phyloP scores from a whole-genome alignment of 2,888 invertebrate species.

The Tipula helvola region DNA sequence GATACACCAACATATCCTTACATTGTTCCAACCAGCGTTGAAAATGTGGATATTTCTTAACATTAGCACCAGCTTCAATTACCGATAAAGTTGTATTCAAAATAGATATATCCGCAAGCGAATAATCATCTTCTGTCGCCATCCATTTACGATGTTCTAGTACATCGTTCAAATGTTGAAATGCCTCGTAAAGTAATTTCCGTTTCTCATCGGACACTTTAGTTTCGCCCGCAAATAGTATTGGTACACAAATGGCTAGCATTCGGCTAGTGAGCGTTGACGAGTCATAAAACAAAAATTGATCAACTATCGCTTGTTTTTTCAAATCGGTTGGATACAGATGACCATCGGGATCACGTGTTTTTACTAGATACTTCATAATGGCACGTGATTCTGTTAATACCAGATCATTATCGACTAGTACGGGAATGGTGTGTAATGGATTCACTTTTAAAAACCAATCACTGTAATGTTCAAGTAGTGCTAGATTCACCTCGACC shows the following conservation, averaged over 20 bases:
- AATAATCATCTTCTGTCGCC: neutral
- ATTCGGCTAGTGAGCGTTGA: conserved; percentile 23
- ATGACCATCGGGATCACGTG: conserved; percentile 38
- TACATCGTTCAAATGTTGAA: neutral
- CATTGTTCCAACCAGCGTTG: neutral
- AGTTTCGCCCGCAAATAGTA: neutral
- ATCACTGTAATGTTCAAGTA: neutral
- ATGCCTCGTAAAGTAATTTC: neutral
- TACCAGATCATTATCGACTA: conserved; percentile 51
- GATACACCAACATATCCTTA: neutral
- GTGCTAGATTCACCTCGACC: neutral
- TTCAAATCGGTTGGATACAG: conserved; percentile 48
- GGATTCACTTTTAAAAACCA: conserved; percentile 46
- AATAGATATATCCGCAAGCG: neutral
- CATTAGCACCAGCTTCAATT: neutral
- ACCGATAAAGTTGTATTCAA: neutral
- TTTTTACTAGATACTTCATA: conserved; percentile 46
- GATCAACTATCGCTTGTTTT: conserved; percentile 45
- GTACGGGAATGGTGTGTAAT: conserved; percentile 53
- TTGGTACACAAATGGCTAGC: neutral
- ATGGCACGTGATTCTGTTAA: conserved; percentile 59
- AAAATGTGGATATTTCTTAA: neutral
- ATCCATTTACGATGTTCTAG: neutral
- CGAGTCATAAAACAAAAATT: conserved; percentile 48
- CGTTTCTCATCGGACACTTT: neutral